Evolutionary conservation across 2,888 invertebrate species (phyloP), one percentile per base, ranked within the genome.

Genomic region (Aphidius colemani): DNA sequence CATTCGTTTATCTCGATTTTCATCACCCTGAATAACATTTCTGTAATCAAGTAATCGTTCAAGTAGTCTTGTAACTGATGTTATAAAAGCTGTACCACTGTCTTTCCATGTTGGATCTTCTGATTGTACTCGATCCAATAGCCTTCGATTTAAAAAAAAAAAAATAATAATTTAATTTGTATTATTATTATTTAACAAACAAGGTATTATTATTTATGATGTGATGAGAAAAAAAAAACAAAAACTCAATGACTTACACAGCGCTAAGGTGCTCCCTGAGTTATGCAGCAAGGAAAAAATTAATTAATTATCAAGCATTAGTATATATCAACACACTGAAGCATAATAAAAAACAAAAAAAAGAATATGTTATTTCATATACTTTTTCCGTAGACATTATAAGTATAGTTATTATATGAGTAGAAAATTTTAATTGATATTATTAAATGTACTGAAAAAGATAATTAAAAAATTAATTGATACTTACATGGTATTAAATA

Each of bases 401-500:
- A n/a, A n/a, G n/a, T n/a, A n/a, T n/a, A n/a, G 13, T 13, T 13
- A 13, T 13, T 13, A 13, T 13, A 18, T 18, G 13, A 18, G 13
- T 18, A 18, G 13, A 18, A 18, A 18, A 18, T 18, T 18, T 41
- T 43, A 55, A 46, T 11, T 65, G n/a, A 18, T 65, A 44, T 7
- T 57, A 41, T 61, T 11, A 50, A 43, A 43, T 11, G 6, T 48
- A 63, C 44, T 18, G 13, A 2, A 18, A 63, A 59, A 41, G 48
- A 49, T 39, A 44, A 51, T 30, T 30, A 30, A 57, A 51, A 61
- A 68, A 64, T 46, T 44, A 60, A 53, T 46, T 45, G 58, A 59
- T 71, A 91, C 95, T 94, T 86, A 96, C 96, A 96, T 96, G 61
- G 95, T 94, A 77, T 95, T 94, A 80, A 97, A 97, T n/a, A 97